Conservation (phyloP, 1,140 invertebrate genomes). For the Aphis craccivora region DNA sequence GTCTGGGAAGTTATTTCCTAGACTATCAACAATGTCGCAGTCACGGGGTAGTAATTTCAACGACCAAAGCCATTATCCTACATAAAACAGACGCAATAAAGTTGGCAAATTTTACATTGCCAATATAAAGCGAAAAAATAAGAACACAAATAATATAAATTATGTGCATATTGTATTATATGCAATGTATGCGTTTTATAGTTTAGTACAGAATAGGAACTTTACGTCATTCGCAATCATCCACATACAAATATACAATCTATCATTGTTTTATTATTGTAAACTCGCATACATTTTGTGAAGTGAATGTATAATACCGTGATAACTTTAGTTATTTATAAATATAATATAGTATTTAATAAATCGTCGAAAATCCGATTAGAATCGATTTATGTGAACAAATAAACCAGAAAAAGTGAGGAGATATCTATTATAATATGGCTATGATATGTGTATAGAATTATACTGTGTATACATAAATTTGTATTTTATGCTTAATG, state of each 20-base stretch:
- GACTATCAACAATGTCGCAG: background rate
- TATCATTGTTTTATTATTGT: background rate
- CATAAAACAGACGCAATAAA: constrained; percentile 30
- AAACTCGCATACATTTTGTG: background rate
- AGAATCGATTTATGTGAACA: background rate
- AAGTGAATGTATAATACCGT: background rate
- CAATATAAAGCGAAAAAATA: constrained; percentile 34
- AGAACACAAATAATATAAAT: background rate
- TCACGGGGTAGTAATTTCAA: background rate
- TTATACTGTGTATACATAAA: background rate
- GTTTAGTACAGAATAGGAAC: background rate
- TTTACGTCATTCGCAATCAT: background rate
- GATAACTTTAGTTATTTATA: no score
- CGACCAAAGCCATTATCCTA: background rate
- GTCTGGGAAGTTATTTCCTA: background rate
- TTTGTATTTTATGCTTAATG: background rate
- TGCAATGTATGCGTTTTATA: background rate
- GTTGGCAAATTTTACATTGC: constrained; percentile 35
- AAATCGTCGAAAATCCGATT: background rate
- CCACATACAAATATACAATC: background rate
- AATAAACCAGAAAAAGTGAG: background rate
- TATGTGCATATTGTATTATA: background rate
- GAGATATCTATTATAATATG: background rate
- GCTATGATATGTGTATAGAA: background rate
- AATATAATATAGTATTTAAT: background rate